phyloP scores from a whole-genome alignment of 2,888 invertebrate species.

The Spisula solida region DNA sequence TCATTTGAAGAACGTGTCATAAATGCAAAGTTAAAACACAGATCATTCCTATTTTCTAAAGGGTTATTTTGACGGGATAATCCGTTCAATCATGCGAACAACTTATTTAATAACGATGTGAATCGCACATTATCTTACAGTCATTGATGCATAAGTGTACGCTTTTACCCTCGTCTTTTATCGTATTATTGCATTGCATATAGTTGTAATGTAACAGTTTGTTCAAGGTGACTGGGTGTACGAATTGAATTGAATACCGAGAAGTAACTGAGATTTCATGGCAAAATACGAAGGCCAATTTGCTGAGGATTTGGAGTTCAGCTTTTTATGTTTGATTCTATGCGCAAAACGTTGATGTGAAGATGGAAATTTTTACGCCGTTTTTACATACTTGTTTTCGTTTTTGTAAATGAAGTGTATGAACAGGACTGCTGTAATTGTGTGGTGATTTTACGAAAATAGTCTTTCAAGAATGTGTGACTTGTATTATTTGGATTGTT shows the following conservation, averaged over 20 bases:
- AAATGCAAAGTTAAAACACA: constrained; percentile 55
- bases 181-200: constrained; percentile 17
- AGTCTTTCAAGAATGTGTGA: too few species aligned
- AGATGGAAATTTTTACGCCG: too few species aligned
- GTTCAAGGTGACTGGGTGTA: constrained; percentile 22
- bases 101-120: constrained; percentile 67
- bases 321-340: too few species aligned
- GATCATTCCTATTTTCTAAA: constrained; percentile 57
- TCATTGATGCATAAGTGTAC: constrained; percentile 63
- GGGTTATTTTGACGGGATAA: constrained; percentile 50
- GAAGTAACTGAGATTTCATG: not conserved
- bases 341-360: too few species aligned
- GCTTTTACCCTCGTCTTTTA: constrained; percentile 58
- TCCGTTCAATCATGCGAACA: constrained; percentile 56
- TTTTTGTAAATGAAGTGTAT: too few species aligned
- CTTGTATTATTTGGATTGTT: too few species aligned
- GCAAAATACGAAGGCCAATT: too few species aligned
- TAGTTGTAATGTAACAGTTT: constrained; percentile 38
- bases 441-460: too few species aligned
- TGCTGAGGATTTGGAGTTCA: too few species aligned
- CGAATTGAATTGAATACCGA: not conserved
- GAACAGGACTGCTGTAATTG: too few species aligned
- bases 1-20: constrained; percentile 65
- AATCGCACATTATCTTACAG: constrained; percentile 55
- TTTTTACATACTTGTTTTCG: too few species aligned